phyloP scores from a whole-genome alignment of 2,113 vertebrate genomes.

The Corvus hawaiiensis region DNA sequence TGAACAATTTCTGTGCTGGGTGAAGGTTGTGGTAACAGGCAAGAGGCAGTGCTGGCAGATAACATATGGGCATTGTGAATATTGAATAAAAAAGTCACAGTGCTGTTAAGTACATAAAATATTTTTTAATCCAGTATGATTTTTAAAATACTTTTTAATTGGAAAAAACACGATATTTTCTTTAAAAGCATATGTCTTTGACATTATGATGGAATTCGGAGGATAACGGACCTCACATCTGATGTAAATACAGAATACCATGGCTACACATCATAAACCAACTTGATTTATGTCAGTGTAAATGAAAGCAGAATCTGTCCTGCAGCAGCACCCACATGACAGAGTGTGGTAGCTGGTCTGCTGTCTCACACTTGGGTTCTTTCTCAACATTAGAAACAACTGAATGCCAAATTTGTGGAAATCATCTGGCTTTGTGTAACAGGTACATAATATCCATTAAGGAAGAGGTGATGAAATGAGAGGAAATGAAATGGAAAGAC shows the following conservation, averaged over 20 bases:
- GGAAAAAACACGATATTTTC: neutral
- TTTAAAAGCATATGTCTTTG: neutral
- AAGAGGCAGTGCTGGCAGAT: neutral
- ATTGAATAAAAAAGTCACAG: neutral
- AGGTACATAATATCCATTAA: neutral
- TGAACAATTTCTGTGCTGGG: neutral
- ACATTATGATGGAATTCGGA: neutral
- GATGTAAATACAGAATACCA: neutral
- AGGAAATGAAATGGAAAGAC: neutral
- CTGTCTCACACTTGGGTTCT: rapidly evolving
- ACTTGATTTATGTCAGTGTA: neutral
- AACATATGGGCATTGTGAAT: neutral
- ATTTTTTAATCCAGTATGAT: neutral
- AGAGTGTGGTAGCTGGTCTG: neutral
- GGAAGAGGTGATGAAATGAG: neutral
- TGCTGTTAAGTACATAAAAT: neutral
- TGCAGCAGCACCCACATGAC: neutral
- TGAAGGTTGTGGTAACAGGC: neutral
- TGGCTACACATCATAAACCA: neutral
- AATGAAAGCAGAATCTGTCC: neutral
- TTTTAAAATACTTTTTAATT: neutral
- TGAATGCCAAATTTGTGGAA: rapidly evolving
- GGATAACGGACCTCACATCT: neutral
- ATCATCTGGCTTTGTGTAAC: neutral
- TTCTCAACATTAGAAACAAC: neutral